phyloP scores from a whole-genome alignment of 2,797 vertebrate species.

The Sciurus carolinensis region DNA sequence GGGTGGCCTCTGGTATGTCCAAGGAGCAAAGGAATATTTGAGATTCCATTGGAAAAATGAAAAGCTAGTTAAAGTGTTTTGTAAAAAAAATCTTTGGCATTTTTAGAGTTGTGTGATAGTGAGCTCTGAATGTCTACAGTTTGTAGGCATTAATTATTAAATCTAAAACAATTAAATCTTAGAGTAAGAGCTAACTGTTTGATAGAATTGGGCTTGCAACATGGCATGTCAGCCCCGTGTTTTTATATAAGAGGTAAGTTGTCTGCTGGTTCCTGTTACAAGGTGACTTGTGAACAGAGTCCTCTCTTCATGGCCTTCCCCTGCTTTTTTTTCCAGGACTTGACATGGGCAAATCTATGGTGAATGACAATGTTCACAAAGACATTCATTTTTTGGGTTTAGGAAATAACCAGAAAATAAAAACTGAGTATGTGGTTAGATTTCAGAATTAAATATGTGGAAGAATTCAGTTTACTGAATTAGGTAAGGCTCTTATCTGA shows the following conservation, averaged over 20 bases:
- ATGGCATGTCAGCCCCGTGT: neutral
- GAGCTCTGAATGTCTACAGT: neutral
- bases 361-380: neutral
- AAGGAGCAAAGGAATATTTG: neutral
- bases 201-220: too few species aligned
- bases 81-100: neutral
- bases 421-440: neutral
- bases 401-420: neutral
- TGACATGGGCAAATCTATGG: neutral
- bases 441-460: conserved; percentile 18
- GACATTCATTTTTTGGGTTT: neutral
- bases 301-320: neutral
- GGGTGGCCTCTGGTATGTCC: neutral
- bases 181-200: neutral
- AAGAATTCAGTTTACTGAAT: neutral
- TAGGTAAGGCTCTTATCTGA: neutral
- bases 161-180: neutral
- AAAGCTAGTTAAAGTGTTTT: neutral
- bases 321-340: neutral
- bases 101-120: neutral
- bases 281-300: neutral
- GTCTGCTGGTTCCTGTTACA: neutral
- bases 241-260: neutral
- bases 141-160: neutral
- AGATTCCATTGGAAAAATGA: too few species aligned